Conservation (phyloP, 2,888 invertebrate species). For the Marasmarcha lunaedactyla region DNA sequence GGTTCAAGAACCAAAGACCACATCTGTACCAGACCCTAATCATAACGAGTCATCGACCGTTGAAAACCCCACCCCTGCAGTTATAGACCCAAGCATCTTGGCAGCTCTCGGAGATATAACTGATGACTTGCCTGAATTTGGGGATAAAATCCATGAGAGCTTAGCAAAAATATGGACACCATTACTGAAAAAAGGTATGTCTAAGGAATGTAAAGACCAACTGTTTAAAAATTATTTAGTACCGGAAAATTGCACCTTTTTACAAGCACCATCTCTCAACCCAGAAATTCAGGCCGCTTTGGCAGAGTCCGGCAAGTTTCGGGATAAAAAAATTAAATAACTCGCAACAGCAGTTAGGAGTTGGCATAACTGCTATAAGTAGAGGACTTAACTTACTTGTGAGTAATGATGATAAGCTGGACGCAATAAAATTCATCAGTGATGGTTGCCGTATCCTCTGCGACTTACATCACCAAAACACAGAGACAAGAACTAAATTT, state of each 20-base stretch:
- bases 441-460: slow-evolving; percentile 10
- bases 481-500: slow-evolving; percentile 6
- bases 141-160: slow-evolving; percentile 2
- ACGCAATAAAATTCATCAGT: slow-evolving; percentile 5
- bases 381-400: too few species aligned
- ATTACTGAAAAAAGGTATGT: too few species aligned
- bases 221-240: slow-evolving; percentile 1
- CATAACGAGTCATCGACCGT: background rate
- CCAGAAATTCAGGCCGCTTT: slow-evolving; percentile 3
- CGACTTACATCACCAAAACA: slow-evolving; percentile 7
- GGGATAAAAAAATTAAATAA: slow-evolving; percentile 1
- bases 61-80: too few species aligned
- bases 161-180: too few species aligned
- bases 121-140: background rate
- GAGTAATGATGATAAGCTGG: too few species aligned
- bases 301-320: background rate
- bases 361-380: slow-evolving; percentile 1
- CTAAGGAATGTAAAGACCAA: slow-evolving; percentile 1
- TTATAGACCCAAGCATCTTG: too few species aligned
- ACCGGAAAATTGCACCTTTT: slow-evolving; percentile 1
- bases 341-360: slow-evolving; percentile 1
- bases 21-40: background rate
- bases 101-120: slow-evolving; percentile 1
- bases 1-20: too few species aligned
- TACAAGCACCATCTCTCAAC: slow-evolving; percentile 2